Evolutionary conservation across 2,888 invertebrate genomes (phyloP).

Genomic region (Idaea aversata): DNA sequence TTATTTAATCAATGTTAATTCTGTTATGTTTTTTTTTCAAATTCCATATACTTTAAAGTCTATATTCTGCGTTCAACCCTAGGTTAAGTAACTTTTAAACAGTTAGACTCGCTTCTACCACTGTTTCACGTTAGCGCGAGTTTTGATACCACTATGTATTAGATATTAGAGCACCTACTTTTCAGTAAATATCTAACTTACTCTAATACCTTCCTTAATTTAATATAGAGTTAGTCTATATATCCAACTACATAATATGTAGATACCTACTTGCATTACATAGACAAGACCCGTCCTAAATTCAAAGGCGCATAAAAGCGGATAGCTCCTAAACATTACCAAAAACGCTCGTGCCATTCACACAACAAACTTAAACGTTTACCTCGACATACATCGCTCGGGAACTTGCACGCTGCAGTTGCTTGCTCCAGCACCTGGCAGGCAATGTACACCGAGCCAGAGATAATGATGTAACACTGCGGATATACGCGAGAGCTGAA

Average conservation of each 20-base stretch:
- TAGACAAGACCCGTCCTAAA: neutral
- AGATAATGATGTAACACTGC: constrained; percentile 25
- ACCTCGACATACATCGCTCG: constrained; percentile 35
- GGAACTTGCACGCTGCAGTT: constrained; percentile 17
- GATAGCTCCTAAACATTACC: constrained; percentile 30
- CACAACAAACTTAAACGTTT: constrained; percentile 16
- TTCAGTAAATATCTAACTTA: neutral
- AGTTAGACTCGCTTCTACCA: neutral
- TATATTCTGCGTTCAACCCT: neutral
- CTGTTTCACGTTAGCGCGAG: neutral
- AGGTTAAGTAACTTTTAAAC: no score
- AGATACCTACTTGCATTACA: neutral
- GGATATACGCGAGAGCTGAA: constrained; percentile 37
- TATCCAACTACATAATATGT: neutral
- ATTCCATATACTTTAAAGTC: no score
- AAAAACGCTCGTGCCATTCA: constrained; percentile 21
- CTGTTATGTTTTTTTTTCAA: no score
- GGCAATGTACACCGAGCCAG: constrained; percentile 27
- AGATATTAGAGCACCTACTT: neutral
- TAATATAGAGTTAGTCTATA: neutral
- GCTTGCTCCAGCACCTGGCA: constrained; percentile 12
- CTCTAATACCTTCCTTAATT: neutral
- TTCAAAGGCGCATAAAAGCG: constrained; percentile 32
- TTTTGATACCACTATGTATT: neutral
- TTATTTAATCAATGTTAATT: no score